Evolutionary conservation across 2,113 vertebrate species (phyloP).

Genomic region (Himantopus leucocephalus): DNA sequence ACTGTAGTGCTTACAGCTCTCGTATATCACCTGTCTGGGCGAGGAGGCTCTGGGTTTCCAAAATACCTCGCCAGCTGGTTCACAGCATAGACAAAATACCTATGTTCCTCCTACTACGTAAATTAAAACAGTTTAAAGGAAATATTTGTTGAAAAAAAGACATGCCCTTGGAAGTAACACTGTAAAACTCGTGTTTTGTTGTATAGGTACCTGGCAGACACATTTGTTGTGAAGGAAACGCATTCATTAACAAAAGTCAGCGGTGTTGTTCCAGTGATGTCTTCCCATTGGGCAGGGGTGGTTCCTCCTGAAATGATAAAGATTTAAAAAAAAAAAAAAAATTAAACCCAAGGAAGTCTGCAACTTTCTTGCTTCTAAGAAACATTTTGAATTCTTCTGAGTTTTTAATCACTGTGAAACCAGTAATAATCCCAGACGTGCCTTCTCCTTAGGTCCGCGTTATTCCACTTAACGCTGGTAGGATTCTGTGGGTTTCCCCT

Average conservation of each 20-base stretch:
- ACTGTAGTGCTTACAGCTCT: not conserved
- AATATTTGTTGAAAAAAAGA: not conserved
- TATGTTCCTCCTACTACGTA: not conserved
- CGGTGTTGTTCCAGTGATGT: constrained; percentile 96
- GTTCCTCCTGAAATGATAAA: constrained; percentile 84
- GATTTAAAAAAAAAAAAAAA: not conserved
- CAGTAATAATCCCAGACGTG: not conserved
- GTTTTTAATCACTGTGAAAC: not conserved
- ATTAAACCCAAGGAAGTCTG: not conserved
- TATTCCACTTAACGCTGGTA: not conserved
- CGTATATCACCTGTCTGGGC: not conserved
- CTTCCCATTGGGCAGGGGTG: constrained; percentile 97
- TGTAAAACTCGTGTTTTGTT: not conserved
- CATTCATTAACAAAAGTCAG: constrained; percentile 95
- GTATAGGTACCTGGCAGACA: constrained; percentile 88
- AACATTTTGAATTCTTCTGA: not conserved
- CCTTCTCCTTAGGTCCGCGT: not conserved
- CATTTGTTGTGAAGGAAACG: constrained; percentile 97
- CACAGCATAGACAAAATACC: not conserved
- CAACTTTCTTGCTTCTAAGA: not conserved
- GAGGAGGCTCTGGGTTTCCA: not conserved
- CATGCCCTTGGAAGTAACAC: not conserved
- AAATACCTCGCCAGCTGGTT: not conserved
- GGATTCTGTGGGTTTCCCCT: not conserved
- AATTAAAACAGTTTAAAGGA: not conserved